Evolutionary conservation across 2,888 invertebrate genomes (phyloP).

Genomic region (Arctia plantaginis): DNA sequence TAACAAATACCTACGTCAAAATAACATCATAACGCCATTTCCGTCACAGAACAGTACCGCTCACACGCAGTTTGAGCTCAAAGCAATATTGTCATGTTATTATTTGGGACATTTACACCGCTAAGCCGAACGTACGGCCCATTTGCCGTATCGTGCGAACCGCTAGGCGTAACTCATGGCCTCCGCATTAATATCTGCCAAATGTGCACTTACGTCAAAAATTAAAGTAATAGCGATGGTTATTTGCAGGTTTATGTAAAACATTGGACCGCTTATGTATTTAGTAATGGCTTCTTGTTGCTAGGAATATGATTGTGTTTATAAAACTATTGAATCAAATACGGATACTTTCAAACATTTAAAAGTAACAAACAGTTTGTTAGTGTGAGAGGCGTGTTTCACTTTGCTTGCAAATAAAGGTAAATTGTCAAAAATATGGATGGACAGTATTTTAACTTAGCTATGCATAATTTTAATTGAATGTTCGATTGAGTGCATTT

Average conservation of each 20-base stretch:
- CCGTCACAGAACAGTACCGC: slow-evolving; percentile 39
- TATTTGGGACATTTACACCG: slow-evolving; percentile 80
- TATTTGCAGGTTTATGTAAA: slow-evolving; percentile 29
- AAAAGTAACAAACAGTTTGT: background rate
- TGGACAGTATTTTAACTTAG: background rate
- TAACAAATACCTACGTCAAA: background rate
- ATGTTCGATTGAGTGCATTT: background rate
- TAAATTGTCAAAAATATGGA: background rate
- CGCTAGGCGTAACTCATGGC: slow-evolving; percentile 77
- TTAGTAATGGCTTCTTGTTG: background rate
- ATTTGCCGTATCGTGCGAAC: slow-evolving; percentile 77
- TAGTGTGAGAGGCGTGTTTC: background rate
- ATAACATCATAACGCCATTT: slow-evolving; percentile 31
- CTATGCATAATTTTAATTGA: background rate
- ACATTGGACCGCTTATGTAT: slow-evolving; percentile 5
- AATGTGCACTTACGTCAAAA: slow-evolving; percentile 72
- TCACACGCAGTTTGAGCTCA: slow-evolving; percentile 43
- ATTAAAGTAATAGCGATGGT: slow-evolving; percentile 61
- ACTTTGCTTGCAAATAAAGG: no score
- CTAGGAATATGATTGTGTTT: background rate
- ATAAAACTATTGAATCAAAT: background rate
- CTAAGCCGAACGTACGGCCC: slow-evolving; percentile 82
- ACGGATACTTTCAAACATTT: background rate
- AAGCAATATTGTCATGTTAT: slow-evolving; percentile 79
- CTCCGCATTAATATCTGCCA: slow-evolving; percentile 72